Evolutionary conservation across 1,140 invertebrate genomes (phyloP).

Genomic region (Bathynomus jamesi): DNA sequence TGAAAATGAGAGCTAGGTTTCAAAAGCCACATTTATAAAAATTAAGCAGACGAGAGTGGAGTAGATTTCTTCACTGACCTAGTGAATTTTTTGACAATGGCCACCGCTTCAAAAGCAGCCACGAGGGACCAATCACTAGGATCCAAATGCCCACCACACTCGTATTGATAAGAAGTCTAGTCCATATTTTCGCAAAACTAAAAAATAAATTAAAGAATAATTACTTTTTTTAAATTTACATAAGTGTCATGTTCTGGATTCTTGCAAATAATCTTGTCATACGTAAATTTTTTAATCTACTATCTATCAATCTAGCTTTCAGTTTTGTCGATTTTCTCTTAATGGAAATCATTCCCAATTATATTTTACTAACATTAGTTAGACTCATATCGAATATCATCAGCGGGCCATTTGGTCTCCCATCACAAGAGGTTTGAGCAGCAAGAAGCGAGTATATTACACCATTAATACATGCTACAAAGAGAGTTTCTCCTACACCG

Average conservation of each 20-base stretch:
- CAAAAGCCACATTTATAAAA: constrained; percentile 81
- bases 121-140: constrained; percentile 73
- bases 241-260: not conserved
- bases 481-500: constrained; percentile 83
- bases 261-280: not conserved
- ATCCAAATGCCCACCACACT: constrained; percentile 88
- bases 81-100: constrained; percentile 82
- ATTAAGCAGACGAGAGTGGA: constrained; percentile 87
- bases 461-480: constrained; percentile 70
- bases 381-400: constrained; percentile 88
- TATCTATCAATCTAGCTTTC: no score
- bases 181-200: constrained; percentile 63
- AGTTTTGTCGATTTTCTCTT: no score
- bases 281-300: no score
- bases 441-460: constrained; percentile 75
- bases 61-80: constrained; percentile 94
- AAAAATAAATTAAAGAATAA: not conserved
- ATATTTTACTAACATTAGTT: constrained; percentile 53
- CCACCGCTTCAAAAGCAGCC: constrained; percentile 89
- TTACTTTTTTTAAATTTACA: not conserved
- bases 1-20: no score
- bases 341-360: no score
- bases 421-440: constrained; percentile 83
- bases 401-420: constrained; percentile 86
- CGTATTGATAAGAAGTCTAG: constrained; percentile 79